A percentile compares a stretch with the other conserved stretches of the same genome.
phyloP scores from a whole-genome alignment of 2,797 vertebrate species.

The Halcyon leucocephala region DNA sequence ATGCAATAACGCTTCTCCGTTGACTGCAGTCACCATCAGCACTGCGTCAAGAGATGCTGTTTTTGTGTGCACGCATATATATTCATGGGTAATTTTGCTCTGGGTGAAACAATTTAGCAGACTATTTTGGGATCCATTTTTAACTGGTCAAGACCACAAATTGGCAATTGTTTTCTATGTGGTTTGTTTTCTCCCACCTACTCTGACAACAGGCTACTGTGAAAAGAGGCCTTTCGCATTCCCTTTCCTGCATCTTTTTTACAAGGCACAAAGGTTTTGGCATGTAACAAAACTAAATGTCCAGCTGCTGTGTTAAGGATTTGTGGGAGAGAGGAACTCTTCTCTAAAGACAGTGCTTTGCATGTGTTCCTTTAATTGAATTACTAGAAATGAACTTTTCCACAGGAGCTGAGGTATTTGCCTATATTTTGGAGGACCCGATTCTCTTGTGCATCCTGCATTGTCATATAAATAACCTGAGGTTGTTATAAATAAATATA shows the following conservation, averaged over 20 bases:
- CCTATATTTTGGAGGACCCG: background rate
- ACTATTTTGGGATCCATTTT: slow-evolving; percentile 65
- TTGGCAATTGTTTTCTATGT: slow-evolving; percentile 47
- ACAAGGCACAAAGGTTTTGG: background rate
- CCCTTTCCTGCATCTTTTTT: background rate
- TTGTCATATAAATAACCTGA: slow-evolving; percentile 35
- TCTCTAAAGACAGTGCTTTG: background rate
- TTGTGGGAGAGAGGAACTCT: background rate
- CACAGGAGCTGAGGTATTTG: background rate
- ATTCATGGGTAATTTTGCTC: slow-evolving; percentile 62
- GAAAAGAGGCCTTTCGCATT: slow-evolving; percentile 25
- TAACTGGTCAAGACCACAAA: slow-evolving; percentile 61
- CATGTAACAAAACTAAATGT: background rate
- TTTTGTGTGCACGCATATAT: slow-evolving; percentile 61
- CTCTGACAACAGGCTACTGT: slow-evolving; percentile 19
- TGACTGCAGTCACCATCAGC: slow-evolving; percentile 62
- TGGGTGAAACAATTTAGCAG: slow-evolving; percentile 55
- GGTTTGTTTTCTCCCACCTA: slow-evolving; percentile 41
- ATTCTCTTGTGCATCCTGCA: background rate
- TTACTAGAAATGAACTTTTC: background rate
- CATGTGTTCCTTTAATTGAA: background rate
- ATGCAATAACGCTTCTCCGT: slow-evolving; percentile 56
- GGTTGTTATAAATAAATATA: slow-evolving; percentile 22
- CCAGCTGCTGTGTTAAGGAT: background rate
- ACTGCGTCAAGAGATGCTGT: slow-evolving; percentile 55